These are phyloP conservation scores for Triplophysa tibetana DNA, from an alignment of 2,113 vertebrate genomes.

Conservation along the genomic window DNA sequence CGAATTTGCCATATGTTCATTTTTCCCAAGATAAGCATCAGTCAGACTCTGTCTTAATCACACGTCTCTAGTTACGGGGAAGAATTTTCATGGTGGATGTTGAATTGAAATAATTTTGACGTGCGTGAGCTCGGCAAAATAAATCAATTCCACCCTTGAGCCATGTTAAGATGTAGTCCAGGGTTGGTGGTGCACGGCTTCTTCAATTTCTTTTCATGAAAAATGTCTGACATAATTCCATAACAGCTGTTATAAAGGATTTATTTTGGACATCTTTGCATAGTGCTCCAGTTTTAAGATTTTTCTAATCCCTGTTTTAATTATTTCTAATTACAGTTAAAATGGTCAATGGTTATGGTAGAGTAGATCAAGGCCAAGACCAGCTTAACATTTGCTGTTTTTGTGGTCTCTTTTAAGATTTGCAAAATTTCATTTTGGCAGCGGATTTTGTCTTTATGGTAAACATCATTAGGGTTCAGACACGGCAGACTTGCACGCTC, in stretches of 20 bases:
- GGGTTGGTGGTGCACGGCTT: constrained; percentile 5
- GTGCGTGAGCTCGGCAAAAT: background rate
- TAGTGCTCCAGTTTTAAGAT: constrained; percentile 37
- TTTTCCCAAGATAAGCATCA: background rate
- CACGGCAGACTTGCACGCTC: background rate
- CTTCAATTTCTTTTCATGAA: constrained; percentile 1
- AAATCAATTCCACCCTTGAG: constrained; percentile 7
- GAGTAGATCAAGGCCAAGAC: constrained; percentile 52
- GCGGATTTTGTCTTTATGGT: constrained; percentile 3
- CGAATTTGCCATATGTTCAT: background rate
- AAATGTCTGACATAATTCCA: constrained; percentile 14
- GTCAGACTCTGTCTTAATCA: constrained; percentile 2
- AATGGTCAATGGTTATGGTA: constrained; percentile 49
- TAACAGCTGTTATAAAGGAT: constrained; percentile 50
- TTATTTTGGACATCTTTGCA: constrained; percentile 34
- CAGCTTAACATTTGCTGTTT: constrained; percentile 35
- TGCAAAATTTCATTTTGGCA: constrained; percentile 37
- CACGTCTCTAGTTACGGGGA: background rate
- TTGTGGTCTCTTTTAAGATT: constrained; percentile 31
- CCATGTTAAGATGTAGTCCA: background rate
- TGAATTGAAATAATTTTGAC: constrained; percentile 19
- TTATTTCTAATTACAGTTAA: constrained; percentile 55
- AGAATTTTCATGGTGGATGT: background rate
- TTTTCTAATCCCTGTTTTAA: constrained; percentile 45
- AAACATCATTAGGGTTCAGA: background rate